Percentiles rank a stretch among this genome's conserved stretches.
Conservation (phyloP, 2,797 vertebrate genomes). For the Lemur catta region DNA sequence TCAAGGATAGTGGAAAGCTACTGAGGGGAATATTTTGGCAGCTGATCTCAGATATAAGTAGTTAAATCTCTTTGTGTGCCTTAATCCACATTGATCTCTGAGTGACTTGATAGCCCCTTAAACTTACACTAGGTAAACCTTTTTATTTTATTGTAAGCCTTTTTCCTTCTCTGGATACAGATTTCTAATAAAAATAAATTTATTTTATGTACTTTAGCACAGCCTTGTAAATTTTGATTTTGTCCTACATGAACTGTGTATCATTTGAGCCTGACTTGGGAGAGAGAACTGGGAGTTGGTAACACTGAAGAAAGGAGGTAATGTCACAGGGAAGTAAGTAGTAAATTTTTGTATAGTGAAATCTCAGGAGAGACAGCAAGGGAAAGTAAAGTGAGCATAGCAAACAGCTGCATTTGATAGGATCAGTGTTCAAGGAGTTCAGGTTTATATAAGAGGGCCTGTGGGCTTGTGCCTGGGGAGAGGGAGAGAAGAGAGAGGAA, state of each 20-base stretch:
- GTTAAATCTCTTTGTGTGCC: background rate
- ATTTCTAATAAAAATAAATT: constrained; percentile 33
- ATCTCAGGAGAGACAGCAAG: background rate
- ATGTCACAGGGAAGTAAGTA: background rate
- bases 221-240: constrained; percentile 11
- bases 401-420: background rate
- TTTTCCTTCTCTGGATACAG: background rate
- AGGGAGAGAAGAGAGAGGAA: background rate
- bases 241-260: background rate
- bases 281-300: background rate
- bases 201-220: background rate
- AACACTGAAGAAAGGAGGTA: background rate
- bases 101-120: background rate
- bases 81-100: constrained; percentile 25
- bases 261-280: constrained; percentile 17
- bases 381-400: background rate
- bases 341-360: constrained; percentile 23
- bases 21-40: background rate
- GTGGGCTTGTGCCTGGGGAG: background rate
- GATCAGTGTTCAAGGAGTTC: background rate
- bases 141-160: background rate
- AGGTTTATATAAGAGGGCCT: background rate
- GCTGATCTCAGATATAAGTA: background rate
- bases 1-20: constrained; percentile 21
- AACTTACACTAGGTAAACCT: background rate